Base-by-base conservation (phyloP, 1,140 invertebrate genomes). In the Wiebesia pumilae region DNA sequence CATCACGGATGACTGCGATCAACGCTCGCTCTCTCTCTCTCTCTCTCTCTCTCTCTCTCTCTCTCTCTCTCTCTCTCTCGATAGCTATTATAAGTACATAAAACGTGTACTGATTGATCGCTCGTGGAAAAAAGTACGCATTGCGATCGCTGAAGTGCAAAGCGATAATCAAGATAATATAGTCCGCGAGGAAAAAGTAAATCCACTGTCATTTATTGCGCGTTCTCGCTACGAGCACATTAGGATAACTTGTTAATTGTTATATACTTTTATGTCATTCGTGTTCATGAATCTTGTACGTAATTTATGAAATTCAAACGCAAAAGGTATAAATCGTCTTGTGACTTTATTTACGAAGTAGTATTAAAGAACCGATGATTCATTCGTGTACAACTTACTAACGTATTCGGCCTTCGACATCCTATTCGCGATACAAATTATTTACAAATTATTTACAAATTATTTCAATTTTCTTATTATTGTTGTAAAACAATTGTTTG, bases 161-260 rank as follows among this genome's bases (percentile, higher is more conserved):
- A 81, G 27, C 47, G 84, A 81, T 85, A 71, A 85, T 85, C 38
- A 85, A 80, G 71, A 79, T 84, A 79, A 84, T n/a, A n/a, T 84
- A 62, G 75, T 14, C 51, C 33, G 21, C 43, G n/a, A 78, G n/a
- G 19, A 75, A 75, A 73, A 83, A 83, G 73, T 71, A 51, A 83
- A 77, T 83, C 12, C 51, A 77, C 51, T 71, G 51, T 75, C 71
- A 58, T 73, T 73, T 81, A 54, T 81, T 81, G 3, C 65, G 24
- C 65, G 24, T 7, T 30, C 30, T 65, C 24, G 19, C 24, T 27
- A 35, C 33, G 2, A 81, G 35, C 10, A 81, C 47, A 65, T 81
- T 81, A 81, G 65, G 40, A 65, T 81, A 35, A 62, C 51, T 54
- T 38, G 30, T 75, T 43, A 75, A 75, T 75, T 75, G 27, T 75